phyloP scores from a whole-genome alignment of 2,888 invertebrate species.

The Tethea ocularis region DNA sequence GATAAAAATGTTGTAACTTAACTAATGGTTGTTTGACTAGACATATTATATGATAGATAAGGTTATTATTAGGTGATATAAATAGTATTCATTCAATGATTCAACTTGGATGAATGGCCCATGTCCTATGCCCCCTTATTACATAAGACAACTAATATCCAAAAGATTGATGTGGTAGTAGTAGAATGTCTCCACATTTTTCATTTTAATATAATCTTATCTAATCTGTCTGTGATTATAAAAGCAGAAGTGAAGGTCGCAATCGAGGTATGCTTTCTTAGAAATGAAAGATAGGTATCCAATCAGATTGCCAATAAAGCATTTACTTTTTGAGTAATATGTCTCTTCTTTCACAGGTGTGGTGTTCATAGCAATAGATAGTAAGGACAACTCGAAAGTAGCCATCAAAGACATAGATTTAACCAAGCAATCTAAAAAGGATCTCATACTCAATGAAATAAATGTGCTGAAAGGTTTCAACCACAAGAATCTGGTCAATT shows the following conservation, averaged over 20 bases:
- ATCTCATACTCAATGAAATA: conserved; percentile 97
- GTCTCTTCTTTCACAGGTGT: conserved; percentile 84
- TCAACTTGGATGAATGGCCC: no score
- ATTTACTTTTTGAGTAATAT: conserved; percentile 14
- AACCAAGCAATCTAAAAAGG: conserved; percentile 97
- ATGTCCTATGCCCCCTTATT: no score
- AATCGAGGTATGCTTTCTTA: conserved; percentile 3
- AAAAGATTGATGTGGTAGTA: neutral
- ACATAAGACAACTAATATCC: neutral
- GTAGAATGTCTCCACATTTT: neutral
- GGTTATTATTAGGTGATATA: no score
- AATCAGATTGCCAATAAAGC: conserved; percentile 10
- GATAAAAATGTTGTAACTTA: no score
- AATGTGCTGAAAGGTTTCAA: conserved; percentile 95
- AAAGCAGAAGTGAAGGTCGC: neutral
- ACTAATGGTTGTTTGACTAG: no score
- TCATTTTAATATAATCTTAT: conserved; percentile 15
- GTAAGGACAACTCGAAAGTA: conserved; percentile 88
- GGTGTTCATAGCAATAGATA: conserved; percentile 94
- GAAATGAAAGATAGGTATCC: neutral
- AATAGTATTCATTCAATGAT: no score
- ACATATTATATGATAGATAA: no score
- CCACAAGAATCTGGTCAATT: conserved; percentile 98
- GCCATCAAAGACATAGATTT: conserved; percentile 99
- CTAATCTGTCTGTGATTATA: conserved; percentile 16